Conservation (phyloP, 2,797 vertebrate species). For the Macroramphosus scolopax region DNA sequence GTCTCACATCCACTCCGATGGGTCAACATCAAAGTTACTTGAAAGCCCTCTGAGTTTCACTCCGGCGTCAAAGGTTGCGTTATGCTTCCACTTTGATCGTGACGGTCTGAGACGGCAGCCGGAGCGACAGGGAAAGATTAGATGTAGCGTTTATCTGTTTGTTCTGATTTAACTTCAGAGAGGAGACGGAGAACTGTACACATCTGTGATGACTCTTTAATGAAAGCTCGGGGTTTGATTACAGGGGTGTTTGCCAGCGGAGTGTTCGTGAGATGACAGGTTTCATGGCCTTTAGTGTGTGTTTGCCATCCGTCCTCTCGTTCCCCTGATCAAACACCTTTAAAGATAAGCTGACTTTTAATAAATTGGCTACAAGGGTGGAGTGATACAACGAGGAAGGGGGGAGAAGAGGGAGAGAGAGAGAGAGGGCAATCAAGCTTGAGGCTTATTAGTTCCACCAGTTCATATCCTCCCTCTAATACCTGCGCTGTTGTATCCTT, state of each 20-base stretch:
- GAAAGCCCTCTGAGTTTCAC: too few relatives aligned
- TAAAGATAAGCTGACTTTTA: slow-evolving; percentile 63
- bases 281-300: slow-evolving; percentile 18
- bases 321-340: slow-evolving; percentile 57
- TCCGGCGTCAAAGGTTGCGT: too few relatives aligned
- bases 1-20: too few relatives aligned
- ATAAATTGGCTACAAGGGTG: slow-evolving; percentile 48
- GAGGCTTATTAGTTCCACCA: slow-evolving; percentile 77
- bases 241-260: slow-evolving; percentile 6
- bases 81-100: slow-evolving; percentile 10
- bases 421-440: slow-evolving; percentile 46
- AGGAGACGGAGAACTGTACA: neutral
- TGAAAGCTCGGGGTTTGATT: slow-evolving; percentile 12
- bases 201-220: slow-evolving; percentile 11
- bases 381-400: slow-evolving; percentile 31
- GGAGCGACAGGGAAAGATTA: slow-evolving; percentile 12
- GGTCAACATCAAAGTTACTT: too few relatives aligned
- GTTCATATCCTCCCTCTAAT: slow-evolving; percentile 73
- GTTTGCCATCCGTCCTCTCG: slow-evolving; percentile 28
- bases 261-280: slow-evolving; percentile 12
- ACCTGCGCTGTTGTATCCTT: slow-evolving; percentile 59
- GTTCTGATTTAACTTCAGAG: neutral
- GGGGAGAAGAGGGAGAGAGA: slow-evolving; percentile 18
- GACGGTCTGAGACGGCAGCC: slow-evolving; percentile 1
- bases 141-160: slow-evolving; percentile 20